Evolutionary conservation across 2,113 vertebrate species (phyloP), one percentile per base, ranked within the genome.

Genomic region (Sula dactylatra): DNA sequence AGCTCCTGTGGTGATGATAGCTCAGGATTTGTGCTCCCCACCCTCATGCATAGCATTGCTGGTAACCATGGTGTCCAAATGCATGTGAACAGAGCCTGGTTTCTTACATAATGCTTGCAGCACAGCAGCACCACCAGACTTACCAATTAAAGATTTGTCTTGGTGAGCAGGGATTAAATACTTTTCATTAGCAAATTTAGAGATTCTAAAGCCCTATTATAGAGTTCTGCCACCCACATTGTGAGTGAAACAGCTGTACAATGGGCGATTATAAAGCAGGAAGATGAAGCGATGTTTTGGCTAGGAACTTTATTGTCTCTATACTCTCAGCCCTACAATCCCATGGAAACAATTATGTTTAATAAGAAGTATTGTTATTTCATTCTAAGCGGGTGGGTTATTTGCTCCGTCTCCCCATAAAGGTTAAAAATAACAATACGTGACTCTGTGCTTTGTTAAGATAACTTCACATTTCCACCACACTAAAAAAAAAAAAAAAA

Each of bases 171-270:
- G 82, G 92, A 94, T 97, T 92, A 94, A 96, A 93, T 64, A 82
- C 87, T 94, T 94, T 93, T 81, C 95, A 94, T 97, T 96, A 96
- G 90, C 82, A 92, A 96, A 94, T 94, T 88, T 72, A 82, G 85
- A 54, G 76, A 79, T 93, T 93, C 90, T 64, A 86, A 94, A 96
- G 61, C 92, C 72, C 49, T 81, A 61, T 83, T 94, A 65, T 16
- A 92, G 95, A 82, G 79, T 93, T 84, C 90, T 94, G 94, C 90
- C 85, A 65, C 93, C 85, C 56, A 17, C 82, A 82, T 64, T 86
- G 85, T 29, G 76, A 90, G 82, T 6, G 2, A 42, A 97, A 71
- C 92, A 95, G 93, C 94, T 94, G 93, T 71, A 85, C 76, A 88
- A 77, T 67, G 45, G 65, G 66, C 0, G 42, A 95, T 96, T 96